Evolutionary conservation across 2,113 vertebrate species (phyloP).

Genomic region (Hydropotes inermis): DNA sequence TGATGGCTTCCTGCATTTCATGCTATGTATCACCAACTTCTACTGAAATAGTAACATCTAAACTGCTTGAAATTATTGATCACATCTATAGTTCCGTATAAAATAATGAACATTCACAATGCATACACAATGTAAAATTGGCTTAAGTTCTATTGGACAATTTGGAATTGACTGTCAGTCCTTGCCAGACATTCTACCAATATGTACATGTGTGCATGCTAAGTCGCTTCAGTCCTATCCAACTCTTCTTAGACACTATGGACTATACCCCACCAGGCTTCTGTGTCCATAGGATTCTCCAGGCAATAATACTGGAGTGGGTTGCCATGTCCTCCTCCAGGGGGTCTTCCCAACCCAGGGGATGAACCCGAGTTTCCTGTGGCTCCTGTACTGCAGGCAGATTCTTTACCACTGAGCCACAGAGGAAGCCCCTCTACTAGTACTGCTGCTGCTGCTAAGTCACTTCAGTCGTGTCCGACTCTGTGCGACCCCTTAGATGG

Average conservation of each 20-base stretch:
- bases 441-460: background rate
- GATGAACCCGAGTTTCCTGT: background rate
- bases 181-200: background rate
- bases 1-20: background rate
- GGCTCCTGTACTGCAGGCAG: background rate
- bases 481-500: too few species aligned
- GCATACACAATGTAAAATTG: background rate
- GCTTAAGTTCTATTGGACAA: background rate
- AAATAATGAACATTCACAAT: background rate
- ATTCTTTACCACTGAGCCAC: background rate
- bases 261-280: background rate
- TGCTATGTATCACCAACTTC: background rate
- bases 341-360: background rate
- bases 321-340: background rate
- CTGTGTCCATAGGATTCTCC: background rate
- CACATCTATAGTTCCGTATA: background rate
- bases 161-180: background rate
- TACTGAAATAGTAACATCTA: background rate
- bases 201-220: background rate
- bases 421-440: background rate
- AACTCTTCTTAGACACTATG: background rate
- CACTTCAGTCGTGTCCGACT: too few species aligned
- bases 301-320: background rate
- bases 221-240: background rate
- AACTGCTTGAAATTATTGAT: background rate